Evolutionary conservation across 92 coral and sea anemone genomes (phyloP).

Genomic region (Epizoanthus ramosus): DNA sequence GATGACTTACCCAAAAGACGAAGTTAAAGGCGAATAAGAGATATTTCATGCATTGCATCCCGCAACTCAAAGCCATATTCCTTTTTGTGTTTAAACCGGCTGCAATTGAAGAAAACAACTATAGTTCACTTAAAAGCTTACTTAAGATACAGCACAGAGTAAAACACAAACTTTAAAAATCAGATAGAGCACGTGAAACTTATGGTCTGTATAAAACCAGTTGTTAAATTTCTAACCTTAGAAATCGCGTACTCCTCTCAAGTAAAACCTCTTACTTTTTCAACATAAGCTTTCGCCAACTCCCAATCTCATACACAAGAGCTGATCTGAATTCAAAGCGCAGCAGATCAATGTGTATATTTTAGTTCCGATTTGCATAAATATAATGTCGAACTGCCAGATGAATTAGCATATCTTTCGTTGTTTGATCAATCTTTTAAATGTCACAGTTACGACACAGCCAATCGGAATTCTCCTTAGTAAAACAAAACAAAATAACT

Average conservation of each 20-base stretch:
- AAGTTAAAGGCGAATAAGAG: conserved; percentile 93
- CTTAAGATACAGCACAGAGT: conserved; percentile 2
- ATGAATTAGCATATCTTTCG: conserved; percentile 32
- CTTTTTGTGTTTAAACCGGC: background rate
- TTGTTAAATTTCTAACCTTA: conserved; percentile 7
- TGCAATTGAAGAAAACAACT: background rate
- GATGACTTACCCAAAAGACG: conserved; percentile 91
- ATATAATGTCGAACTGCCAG: conserved; percentile 9
- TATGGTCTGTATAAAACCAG: background rate
- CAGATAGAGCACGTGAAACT: background rate
- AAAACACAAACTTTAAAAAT: conserved; percentile 20
- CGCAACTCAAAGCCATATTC: conserved; percentile 78
- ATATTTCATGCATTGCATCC: conserved; percentile 96
- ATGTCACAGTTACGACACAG: conserved; percentile 10
- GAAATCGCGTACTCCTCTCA: background rate
- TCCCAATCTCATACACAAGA: background rate
- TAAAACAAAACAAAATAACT: conserved; percentile 25
- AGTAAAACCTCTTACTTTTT: background rate
- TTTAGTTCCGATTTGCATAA: conserved; percentile 35
- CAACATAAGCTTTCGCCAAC: conserved; percentile 15
- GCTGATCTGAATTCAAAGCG: conserved; percentile 33
- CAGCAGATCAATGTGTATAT: background rate
- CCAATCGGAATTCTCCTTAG: conserved; percentile 34
- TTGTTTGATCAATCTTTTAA: conserved; percentile 34
- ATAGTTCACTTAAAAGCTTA: background rate